Percentiles rank a stretch among this genome's conserved stretches.
Conservation (phyloP, 2,113 vertebrate genomes). For the Vireo altiloquus region DNA sequence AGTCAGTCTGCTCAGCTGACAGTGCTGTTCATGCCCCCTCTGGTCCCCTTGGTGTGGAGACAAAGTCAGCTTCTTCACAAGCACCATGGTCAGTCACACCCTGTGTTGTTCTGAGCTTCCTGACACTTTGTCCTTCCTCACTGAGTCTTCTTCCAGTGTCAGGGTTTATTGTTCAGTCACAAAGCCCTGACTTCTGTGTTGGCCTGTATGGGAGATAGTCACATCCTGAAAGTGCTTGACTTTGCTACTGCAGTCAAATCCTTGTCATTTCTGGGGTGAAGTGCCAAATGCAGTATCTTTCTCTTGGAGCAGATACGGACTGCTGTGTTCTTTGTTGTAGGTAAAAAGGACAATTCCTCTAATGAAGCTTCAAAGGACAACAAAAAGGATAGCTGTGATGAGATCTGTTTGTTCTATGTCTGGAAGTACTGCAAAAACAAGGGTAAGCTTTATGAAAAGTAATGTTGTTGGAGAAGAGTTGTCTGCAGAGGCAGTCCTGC, state of each 20-base stretch:
- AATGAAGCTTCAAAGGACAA: neutral
- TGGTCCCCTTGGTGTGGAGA: neutral
- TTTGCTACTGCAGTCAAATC: neutral
- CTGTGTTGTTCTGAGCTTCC: neutral
- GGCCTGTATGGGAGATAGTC: neutral
- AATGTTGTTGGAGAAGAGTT: neutral
- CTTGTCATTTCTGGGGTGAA: neutral
- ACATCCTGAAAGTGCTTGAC: neutral
- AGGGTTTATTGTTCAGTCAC: neutral
- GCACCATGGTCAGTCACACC: neutral
- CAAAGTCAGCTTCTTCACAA: neutral
- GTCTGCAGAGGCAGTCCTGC: neutral
- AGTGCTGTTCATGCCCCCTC: neutral
- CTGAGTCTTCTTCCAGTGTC: neutral
- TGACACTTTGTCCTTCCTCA: neutral
- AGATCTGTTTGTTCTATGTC: constrained; percentile 83
- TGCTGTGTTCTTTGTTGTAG: neutral
- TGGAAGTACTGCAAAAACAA: constrained; percentile 76
- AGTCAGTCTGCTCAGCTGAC: neutral
- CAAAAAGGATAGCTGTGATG: constrained; percentile 60
- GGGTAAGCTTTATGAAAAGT: constrained; percentile 64
- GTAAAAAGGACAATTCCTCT: neutral
- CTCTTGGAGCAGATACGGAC: neutral
- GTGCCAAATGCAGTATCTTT: neutral
- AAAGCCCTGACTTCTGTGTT: neutral